phyloP scores from a whole-genome alignment of 2,888 invertebrate species.

The Napeogenes inachia region DNA sequence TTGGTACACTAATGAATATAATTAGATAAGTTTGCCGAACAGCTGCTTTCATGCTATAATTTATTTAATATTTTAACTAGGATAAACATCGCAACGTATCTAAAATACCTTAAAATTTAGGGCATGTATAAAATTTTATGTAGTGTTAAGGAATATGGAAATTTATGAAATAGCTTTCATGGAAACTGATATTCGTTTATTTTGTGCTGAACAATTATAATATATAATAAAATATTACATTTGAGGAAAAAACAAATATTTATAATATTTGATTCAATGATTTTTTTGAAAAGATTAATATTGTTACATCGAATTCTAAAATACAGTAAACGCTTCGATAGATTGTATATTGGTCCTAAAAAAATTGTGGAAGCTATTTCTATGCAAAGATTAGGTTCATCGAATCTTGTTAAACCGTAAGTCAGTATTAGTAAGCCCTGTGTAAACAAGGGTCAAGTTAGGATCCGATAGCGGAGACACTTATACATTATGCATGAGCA shows the following conservation, averaged over 20 bases:
- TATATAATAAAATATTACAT: neutral
- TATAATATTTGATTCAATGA: too few relatives aligned
- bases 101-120: neutral
- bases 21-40: slow-evolving; percentile 23
- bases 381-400: slow-evolving; percentile 21
- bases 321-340: neutral
- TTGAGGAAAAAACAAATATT: neutral
- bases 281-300: too few relatives aligned
- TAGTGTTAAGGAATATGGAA: neutral
- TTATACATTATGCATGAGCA: slow-evolving; percentile 66
- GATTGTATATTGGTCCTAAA: neutral
- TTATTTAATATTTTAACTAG: slow-evolving; percentile 15
- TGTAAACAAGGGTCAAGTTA: slow-evolving; percentile 65
- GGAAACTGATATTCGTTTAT: neutral
- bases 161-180: neutral
- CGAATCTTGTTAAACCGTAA: slow-evolving; percentile 64
- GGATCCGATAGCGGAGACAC: slow-evolving; percentile 47
- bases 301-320: too few relatives aligned
- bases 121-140: neutral
- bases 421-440: slow-evolving; percentile 60
- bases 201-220: neutral
- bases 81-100: slow-evolving; percentile 6
- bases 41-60: slow-evolving; percentile 20
- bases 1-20: slow-evolving; percentile 23
- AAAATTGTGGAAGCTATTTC: neutral